Conservation (phyloP, 1,140 invertebrate species). For the Nasonia vitripennis region DNA sequence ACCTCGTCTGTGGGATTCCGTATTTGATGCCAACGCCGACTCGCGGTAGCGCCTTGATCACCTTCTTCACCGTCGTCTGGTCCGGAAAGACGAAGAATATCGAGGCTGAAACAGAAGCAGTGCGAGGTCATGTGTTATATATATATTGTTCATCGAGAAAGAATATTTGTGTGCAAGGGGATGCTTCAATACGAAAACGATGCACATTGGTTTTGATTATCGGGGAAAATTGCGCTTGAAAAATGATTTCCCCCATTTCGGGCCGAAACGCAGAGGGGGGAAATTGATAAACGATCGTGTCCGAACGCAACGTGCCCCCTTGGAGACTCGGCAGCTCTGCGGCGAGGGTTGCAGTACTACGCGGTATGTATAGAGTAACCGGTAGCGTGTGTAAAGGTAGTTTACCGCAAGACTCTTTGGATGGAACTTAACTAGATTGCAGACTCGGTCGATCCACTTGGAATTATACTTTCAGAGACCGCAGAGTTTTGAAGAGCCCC, state of each 20-base stretch:
- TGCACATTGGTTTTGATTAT: conserved; percentile 20
- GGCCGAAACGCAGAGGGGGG: not conserved
- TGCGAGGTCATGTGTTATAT: not conserved
- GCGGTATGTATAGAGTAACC: not conserved
- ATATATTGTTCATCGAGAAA: not conserved
- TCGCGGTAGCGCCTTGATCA: conserved; percentile 96
- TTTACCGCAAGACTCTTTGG: conserved; percentile 15
- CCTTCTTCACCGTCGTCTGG: conserved; percentile 97
- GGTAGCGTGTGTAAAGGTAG: conserved; percentile 30
- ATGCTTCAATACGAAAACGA: not conserved
- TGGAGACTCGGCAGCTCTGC: not conserved
- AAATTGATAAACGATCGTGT: conserved; percentile 38
- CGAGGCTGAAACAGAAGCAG: conserved; percentile 85
- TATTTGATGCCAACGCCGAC: conserved; percentile 99
- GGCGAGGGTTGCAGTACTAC: not conserved
- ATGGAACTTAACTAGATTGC: conserved; percentile 35
- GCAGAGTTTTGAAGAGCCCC: not conserved
- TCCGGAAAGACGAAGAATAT: conserved; percentile 99
- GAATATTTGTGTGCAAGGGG: not conserved
- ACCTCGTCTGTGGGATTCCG: conserved; percentile 97
- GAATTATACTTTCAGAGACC: conserved; percentile 13
- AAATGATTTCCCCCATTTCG: conserved; percentile 8
- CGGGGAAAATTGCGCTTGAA: conserved; percentile 25
- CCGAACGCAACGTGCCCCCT: not conserved
- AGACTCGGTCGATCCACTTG: not conserved